Evolutionary conservation across 2,113 vertebrate genomes (phyloP).

Genomic region (Leptobrachium leishanense): DNA sequence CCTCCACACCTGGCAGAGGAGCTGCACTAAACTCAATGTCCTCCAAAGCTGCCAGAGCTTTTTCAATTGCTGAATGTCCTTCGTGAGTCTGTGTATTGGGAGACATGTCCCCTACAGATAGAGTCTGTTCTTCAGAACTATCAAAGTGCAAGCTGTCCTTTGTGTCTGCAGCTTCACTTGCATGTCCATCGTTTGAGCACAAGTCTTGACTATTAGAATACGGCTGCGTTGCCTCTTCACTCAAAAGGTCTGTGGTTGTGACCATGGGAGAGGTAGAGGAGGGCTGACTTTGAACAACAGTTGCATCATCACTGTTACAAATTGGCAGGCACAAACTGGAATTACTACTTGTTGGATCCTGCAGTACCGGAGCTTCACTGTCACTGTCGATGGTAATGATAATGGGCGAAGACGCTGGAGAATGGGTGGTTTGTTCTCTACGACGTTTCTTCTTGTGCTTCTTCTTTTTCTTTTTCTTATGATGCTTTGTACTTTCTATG

Average conservation of each 20-base stretch:
- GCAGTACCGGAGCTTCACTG: conserved; percentile 65
- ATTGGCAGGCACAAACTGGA: conserved; percentile 38
- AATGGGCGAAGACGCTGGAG: conserved; percentile 59
- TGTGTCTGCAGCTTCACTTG: conserved; percentile 46
- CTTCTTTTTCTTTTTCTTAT: conserved; percentile 88
- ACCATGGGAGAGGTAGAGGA: conserved; percentile 53
- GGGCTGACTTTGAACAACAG: conserved; percentile 46
- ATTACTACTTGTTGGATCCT: conserved; percentile 42
- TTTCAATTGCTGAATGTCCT: too few species aligned
- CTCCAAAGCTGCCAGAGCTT: too few species aligned
- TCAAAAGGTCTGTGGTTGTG: background rate
- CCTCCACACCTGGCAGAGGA: too few species aligned
- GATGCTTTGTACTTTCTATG: conserved; percentile 64
- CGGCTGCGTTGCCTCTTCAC: conserved; percentile 48
- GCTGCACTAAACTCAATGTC: too few species aligned
- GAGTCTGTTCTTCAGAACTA: conserved; percentile 48
- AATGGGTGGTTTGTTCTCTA: conserved; percentile 61
- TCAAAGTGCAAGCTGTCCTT: conserved; percentile 40
- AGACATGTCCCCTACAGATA: background rate
- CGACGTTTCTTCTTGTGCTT: conserved; percentile 86
- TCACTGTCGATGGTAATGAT: conserved; percentile 87
- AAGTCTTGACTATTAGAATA: conserved; percentile 42
- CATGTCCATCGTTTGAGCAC: conserved; percentile 21
- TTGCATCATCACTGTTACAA: conserved; percentile 36
- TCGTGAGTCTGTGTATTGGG: too few species aligned